Percentiles rank a stretch among this genome's conserved stretches.
phyloP scores from a whole-genome alignment of 1,140 invertebrate species.

The Neodiprion fabricii region DNA sequence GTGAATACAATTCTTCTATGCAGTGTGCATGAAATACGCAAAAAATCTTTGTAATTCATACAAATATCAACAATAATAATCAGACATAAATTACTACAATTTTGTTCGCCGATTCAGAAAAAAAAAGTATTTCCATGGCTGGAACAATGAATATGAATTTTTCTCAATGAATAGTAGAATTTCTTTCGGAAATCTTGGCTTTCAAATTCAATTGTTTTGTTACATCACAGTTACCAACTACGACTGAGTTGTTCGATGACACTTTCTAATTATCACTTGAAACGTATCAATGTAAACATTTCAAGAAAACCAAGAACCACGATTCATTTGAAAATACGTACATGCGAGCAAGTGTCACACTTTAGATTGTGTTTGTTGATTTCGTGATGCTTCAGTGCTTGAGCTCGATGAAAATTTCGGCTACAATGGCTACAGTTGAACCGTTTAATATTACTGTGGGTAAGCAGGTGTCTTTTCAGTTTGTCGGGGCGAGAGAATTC shows the following conservation, averaged over 20 bases:
- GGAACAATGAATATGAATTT: no score
- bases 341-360: constrained; percentile 55
- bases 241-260: background rate
- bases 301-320: background rate
- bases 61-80: no score
- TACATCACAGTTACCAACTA: no score
- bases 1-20: no score
- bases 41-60: no score
- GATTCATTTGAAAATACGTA: constrained; percentile 34
- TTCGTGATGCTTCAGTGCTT: constrained; percentile 58
- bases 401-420: constrained; percentile 65
- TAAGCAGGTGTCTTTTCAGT: constrained; percentile 67
- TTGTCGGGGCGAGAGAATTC: constrained; percentile 71
- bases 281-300: constrained; percentile 15
- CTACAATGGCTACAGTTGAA: constrained; percentile 60
- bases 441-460: constrained; percentile 69
- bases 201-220: no score
- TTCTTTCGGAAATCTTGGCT: no score
- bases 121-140: no score
- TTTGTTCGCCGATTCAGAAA: no score
- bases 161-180: no score
- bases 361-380: constrained; percentile 54
- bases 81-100: no score
- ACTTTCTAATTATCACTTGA: constrained; percentile 13
- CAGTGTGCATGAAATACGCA: no score